Evolutionary conservation across 2,797 vertebrate species (phyloP).

Genomic region (Numenius phaeopus): DNA sequence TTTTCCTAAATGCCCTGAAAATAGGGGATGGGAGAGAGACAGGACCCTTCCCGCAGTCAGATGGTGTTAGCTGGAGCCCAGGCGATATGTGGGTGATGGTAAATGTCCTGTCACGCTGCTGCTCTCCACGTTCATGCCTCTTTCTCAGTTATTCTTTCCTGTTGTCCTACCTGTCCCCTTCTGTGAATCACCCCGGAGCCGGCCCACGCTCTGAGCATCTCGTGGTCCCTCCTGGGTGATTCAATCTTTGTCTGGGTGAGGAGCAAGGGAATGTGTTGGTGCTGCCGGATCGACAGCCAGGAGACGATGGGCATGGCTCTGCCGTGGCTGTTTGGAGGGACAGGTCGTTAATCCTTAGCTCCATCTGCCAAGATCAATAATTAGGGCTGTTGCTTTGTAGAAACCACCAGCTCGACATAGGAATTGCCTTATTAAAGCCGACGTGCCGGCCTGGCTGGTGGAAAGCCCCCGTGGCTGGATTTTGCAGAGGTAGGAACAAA

Average conservation of each 20-base stretch:
- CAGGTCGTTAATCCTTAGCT: not conserved
- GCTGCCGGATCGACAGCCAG: not conserved
- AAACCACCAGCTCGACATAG: not conserved
- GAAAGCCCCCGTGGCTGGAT: not conserved
- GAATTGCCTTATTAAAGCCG: not conserved
- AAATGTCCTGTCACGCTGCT: not conserved
- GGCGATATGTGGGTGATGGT: not conserved
- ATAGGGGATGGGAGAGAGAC: not conserved
- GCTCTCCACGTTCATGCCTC: not conserved
- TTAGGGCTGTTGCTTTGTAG: not conserved
- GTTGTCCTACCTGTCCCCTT: not conserved
- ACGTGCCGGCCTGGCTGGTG: not conserved
- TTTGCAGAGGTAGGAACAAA: not conserved
- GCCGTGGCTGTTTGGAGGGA: fast-evolving
- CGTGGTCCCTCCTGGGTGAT: no score
- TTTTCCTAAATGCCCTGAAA: not conserved
- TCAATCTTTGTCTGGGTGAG: not conserved
- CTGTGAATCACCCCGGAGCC: not conserved
- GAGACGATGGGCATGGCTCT: fast-evolving
- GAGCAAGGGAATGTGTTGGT: fast-evolving
- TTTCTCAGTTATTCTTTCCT: not conserved
- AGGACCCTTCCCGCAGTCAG: not conserved
- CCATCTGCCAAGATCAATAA: not conserved
- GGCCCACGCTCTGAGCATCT: not conserved
- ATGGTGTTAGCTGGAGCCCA: not conserved